These are phyloP conservation scores for Phoenicopterus ruber DNA, from an alignment of 2,113 vertebrate species.

Conservation along the genomic window DNA sequence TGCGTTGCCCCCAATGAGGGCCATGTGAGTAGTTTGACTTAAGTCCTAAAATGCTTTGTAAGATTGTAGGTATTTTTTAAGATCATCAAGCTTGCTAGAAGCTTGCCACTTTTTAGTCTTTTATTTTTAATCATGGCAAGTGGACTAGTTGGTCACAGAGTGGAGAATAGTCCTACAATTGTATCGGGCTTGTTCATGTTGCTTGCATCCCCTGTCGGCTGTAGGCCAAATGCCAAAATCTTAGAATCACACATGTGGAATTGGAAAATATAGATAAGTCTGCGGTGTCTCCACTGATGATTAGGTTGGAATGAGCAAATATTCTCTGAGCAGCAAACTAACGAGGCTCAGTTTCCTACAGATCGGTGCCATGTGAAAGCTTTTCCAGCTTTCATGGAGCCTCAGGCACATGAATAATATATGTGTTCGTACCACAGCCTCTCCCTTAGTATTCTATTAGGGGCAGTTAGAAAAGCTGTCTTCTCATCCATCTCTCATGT, in stretches of 20 bases:
- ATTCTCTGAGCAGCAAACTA: not conserved
- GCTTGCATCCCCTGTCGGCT: not conserved
- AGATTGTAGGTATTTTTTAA: not conserved
- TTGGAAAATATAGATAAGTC: not conserved
- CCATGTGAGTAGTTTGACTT: not conserved
- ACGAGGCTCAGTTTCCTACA: not conserved
- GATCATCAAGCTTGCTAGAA: not conserved
- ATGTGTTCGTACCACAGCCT: not conserved
- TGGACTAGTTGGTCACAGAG: not conserved
- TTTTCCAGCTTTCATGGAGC: not conserved
- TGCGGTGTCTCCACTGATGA: not conserved
- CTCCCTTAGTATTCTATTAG: not conserved
- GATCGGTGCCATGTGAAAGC: not conserved
- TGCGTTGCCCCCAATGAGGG: not conserved
- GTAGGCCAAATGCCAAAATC: not conserved
- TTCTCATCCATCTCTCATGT: not conserved
- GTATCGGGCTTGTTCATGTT: not conserved
- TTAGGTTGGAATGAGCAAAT: slow-evolving; percentile 1
- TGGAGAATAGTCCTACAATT: not conserved
- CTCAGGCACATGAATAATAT: slow-evolving; percentile 24
- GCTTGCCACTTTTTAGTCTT: not conserved
- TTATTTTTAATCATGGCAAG: not conserved
- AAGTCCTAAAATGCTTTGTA: not conserved
- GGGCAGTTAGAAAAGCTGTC: not conserved
- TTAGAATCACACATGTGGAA: not conserved